Conservation (phyloP, 2,113 vertebrate species). For the Dipodomys ordii region DNA sequence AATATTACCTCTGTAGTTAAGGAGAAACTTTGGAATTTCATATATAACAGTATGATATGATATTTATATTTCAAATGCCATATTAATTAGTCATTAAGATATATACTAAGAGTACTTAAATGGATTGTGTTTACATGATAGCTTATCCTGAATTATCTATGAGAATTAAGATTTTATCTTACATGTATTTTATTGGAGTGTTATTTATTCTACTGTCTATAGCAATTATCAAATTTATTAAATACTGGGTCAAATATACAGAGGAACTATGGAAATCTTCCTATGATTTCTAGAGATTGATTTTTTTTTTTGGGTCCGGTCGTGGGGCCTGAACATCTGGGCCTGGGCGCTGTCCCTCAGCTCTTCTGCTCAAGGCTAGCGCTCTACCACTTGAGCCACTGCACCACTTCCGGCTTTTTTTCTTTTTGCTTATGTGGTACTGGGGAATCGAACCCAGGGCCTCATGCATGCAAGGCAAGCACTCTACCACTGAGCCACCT, state of each 20-base stretch:
- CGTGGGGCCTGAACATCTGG: too few species aligned
- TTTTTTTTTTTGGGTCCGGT: too few species aligned
- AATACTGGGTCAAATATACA: not conserved
- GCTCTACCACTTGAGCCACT: too few species aligned
- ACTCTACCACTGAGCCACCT: too few species aligned
- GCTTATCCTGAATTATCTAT: slow-evolving; percentile 1
- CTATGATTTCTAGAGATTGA: too few species aligned
- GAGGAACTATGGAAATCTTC: not conserved
- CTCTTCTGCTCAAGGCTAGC: too few species aligned
- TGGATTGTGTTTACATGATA: not conserved
- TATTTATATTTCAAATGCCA: not conserved
- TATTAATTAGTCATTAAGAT: not conserved
- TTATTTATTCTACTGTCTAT: not conserved
- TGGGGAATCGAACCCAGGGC: too few species aligned
- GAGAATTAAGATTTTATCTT: slow-evolving; percentile 32
- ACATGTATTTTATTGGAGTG: not conserved
- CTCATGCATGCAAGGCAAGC: too few species aligned
- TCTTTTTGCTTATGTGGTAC: too few species aligned
- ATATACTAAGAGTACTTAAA: not conserved
- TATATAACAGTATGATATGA: not conserved
- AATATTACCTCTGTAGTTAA: not conserved
- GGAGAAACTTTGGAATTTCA: not conserved
- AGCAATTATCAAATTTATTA: slow-evolving; percentile 32
- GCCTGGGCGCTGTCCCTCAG: too few species aligned
- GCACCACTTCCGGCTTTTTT: too few species aligned